Conservation (phyloP, 2,888 invertebrate species). For the Pyrocoelia pectoralis region DNA sequence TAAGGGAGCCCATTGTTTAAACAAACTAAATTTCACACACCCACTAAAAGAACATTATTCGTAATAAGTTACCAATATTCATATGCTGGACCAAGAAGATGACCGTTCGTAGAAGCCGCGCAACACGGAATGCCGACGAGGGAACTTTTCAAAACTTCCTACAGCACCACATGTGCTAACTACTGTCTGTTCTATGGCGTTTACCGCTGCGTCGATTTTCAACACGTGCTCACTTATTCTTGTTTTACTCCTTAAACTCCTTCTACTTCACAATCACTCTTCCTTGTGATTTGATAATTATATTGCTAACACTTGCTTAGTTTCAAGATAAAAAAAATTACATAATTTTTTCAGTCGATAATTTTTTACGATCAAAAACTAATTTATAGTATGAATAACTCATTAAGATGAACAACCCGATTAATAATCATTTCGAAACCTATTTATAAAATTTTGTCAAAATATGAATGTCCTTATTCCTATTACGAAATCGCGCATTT, state of each 20-base stretch:
- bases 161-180: slow-evolving; percentile 38
- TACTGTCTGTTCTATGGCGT: slow-evolving; percentile 33
- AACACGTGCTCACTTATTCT: slow-evolving; percentile 28
- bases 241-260: slow-evolving; percentile 16
- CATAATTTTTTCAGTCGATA: background rate
- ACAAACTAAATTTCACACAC: slow-evolving; percentile 33
- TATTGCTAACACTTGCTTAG: background rate
- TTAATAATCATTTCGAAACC: background rate
- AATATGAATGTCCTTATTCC: no score
- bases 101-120: slow-evolving; percentile 43
- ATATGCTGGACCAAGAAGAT: slow-evolving; percentile 38
- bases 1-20: slow-evolving; percentile 39
- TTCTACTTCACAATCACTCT: slow-evolving; percentile 6
- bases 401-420: background rate
- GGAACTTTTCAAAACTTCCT: slow-evolving; percentile 41
- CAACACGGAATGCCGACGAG: slow-evolving; percentile 42
- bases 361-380: background rate
- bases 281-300: background rate
- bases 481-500: background rate
- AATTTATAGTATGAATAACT: background rate
- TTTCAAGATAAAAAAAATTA: slow-evolving; percentile 2
- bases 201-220: slow-evolving; percentile 34
- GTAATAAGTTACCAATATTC: slow-evolving; percentile 30
- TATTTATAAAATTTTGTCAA: background rate
- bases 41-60: slow-evolving; percentile 38